Conservation (phyloP, 2,888 invertebrate genomes). For the Epistrophella euchroma region DNA sequence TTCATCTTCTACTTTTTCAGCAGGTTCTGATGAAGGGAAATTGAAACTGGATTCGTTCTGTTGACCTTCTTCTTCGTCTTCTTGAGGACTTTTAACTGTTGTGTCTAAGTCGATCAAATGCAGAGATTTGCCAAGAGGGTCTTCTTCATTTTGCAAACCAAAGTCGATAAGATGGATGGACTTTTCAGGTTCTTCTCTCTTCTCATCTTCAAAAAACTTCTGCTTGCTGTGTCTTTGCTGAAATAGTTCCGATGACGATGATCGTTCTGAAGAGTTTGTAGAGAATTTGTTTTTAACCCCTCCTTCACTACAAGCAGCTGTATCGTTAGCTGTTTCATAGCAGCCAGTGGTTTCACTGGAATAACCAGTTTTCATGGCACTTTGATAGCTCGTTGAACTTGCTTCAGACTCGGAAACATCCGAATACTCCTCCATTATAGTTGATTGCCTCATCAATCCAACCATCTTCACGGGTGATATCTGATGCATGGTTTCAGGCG, state of each 20-base stretch:
- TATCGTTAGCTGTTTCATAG: slow-evolving; percentile 81
- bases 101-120: slow-evolving; percentile 78
- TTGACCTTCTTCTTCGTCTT: neutral
- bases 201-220: slow-evolving; percentile 47
- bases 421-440: slow-evolving; percentile 81
- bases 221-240: slow-evolving; percentile 41
- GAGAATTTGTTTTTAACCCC: slow-evolving; percentile 39
- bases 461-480: slow-evolving; percentile 83
- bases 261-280: slow-evolving; percentile 14
- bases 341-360: slow-evolving; percentile 77
- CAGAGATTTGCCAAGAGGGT: slow-evolving; percentile 72
- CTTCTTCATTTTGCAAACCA: neutral
- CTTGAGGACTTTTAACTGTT: slow-evolving; percentile 61
- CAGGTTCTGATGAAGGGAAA: slow-evolving; percentile 5
- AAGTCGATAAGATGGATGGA: slow-evolving; percentile 77
- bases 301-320: slow-evolving; percentile 72
- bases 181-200: slow-evolving; percentile 62
- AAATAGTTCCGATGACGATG: slow-evolving; percentile 51
- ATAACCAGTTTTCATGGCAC: slow-evolving; percentile 75
- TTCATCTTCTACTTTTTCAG: neutral
- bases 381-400: slow-evolving; percentile 79
- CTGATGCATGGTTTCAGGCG: slow-evolving; percentile 76
- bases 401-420: slow-evolving; percentile 76
- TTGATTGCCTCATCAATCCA: slow-evolving; percentile 82
- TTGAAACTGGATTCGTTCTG: neutral